phyloP scores from a whole-genome alignment of 2,797 vertebrate genomes.

The Periophthalmus magnuspinnatus region DNA sequence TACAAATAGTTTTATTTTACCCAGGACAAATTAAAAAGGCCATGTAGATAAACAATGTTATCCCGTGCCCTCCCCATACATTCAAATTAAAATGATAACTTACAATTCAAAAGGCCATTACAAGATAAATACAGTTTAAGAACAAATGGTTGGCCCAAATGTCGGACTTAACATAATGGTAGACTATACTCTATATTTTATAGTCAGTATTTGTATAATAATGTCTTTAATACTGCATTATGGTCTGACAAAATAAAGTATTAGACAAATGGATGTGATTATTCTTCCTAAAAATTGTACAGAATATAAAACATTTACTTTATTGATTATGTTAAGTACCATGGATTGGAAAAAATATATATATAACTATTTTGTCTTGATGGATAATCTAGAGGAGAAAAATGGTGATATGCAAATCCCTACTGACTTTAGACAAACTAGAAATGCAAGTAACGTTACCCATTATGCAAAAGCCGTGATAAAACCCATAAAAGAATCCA shows the following conservation, averaged over 20 bases:
- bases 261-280: neutral
- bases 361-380: neutral
- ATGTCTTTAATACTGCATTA: slow-evolving; percentile 10
- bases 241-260: neutral
- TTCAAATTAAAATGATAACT: slow-evolving; percentile 57
- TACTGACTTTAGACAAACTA: neutral
- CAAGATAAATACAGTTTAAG: slow-evolving; percentile 3
- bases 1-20: slow-evolving; percentile 5
- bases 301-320: neutral
- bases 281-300: neutral
- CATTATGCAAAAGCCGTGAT: slow-evolving; percentile 4
- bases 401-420: slow-evolving; percentile 1
- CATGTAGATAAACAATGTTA: slow-evolving; percentile 11
- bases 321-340: slow-evolving; percentile 1
- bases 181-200: slow-evolving; percentile 1
- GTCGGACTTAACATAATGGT: neutral
- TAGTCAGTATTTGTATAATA: neutral
- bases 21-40: slow-evolving; percentile 9
- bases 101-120: slow-evolving; percentile 20
- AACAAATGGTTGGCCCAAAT: neutral
- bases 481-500: slow-evolving; percentile 7
- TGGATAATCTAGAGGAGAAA: slow-evolving; percentile 47
- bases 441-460: slow-evolving; percentile 1
- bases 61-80: slow-evolving; percentile 63
- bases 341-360: neutral